Evolutionary conservation across 2,113 vertebrate species (phyloP).

Genomic region (Oreochromis tanganicae): DNA sequence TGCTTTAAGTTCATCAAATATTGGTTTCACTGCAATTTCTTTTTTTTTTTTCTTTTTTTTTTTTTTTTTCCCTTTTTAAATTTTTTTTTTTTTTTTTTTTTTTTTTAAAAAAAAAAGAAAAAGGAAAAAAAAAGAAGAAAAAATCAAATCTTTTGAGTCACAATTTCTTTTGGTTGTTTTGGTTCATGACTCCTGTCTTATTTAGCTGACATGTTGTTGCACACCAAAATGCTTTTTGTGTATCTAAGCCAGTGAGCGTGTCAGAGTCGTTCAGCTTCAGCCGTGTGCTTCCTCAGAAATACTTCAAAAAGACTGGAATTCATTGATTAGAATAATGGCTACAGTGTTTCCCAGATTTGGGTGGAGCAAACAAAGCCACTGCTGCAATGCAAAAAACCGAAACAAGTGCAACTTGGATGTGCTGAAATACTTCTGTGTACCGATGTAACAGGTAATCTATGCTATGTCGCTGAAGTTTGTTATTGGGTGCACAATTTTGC

Average conservation of each 20-base stretch:
- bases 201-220: background rate
- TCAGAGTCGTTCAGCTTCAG: background rate
- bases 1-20: too few relatives aligned
- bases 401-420: background rate
- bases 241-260: background rate
- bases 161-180: background rate
- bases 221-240: background rate
- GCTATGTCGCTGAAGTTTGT: background rate
- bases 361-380: background rate
- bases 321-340: background rate
- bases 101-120: background rate
- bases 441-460: background rate
- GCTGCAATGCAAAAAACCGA: background rate
- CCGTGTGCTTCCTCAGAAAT: background rate
- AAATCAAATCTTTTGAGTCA: background rate
- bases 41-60: too few relatives aligned
- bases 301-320: background rate
- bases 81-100: background rate
- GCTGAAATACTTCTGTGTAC: background rate
- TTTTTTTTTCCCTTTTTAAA: too few relatives aligned
- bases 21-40: too few relatives aligned
- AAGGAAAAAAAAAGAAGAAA: background rate
- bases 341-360: background rate
- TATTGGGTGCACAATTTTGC: too few relatives aligned
- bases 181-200: background rate